phyloP scores from a whole-genome alignment of 2,888 invertebrate species.

The Cremastinae sp. region DNA sequence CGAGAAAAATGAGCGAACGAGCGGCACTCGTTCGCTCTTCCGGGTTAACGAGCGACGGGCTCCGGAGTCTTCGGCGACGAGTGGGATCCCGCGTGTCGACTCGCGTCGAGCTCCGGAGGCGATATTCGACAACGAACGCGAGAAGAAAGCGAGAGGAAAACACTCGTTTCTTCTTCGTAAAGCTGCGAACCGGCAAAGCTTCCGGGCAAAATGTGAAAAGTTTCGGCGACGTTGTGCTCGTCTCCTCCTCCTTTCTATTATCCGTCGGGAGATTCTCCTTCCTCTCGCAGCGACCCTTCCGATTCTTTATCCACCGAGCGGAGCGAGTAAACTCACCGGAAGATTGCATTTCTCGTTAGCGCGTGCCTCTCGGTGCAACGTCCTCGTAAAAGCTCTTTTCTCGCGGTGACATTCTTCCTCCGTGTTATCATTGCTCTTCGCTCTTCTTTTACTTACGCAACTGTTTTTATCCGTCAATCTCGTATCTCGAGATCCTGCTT shows the following conservation, averaged over 20 bases:
- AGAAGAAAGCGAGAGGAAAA: not conserved
- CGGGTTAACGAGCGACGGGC: constrained; percentile 51
- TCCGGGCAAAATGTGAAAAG: constrained; percentile 36
- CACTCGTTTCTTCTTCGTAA: not conserved
- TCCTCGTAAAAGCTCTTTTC: constrained; percentile 3
- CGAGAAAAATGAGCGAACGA: constrained; percentile 46
- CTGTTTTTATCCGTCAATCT: not conserved
- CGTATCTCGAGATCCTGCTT: no score
- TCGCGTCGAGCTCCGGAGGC: not conserved
- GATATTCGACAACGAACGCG: constrained; percentile 12
- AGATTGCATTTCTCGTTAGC: constrained; percentile 55
- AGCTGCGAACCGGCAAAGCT: constrained; percentile 18
- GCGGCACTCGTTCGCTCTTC: constrained; percentile 19
- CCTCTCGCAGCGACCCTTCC: not conserved
- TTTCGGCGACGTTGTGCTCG: constrained; percentile 45
- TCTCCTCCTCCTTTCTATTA: constrained; percentile 24
- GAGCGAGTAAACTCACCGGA: constrained; percentile 27
- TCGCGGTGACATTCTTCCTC: not conserved
- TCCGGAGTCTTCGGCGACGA: constrained; percentile 14
- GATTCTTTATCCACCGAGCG: constrained; percentile 2
- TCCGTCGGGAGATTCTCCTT: constrained; percentile 3
- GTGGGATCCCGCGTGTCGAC: constrained; percentile 30
- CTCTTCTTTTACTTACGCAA: constrained; percentile 12
- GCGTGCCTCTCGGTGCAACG: constrained; percentile 18
- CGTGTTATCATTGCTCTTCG: not conserved